These are phyloP conservation scores for Pterois miles DNA, from an alignment of 2,797 vertebrate species.

Conservation along the genomic window DNA sequence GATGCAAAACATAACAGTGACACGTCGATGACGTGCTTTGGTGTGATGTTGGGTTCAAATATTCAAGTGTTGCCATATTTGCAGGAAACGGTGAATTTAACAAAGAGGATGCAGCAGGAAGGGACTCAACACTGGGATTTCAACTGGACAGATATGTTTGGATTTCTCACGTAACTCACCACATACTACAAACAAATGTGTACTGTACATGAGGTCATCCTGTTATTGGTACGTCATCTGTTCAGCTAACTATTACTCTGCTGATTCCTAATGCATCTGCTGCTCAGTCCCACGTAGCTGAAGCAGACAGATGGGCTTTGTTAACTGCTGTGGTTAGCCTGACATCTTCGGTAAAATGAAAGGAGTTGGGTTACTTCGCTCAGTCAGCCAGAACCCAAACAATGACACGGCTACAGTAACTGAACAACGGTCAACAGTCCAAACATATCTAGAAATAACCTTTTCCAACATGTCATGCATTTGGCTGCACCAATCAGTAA, in stretches of 20 bases:
- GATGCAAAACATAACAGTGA: not conserved
- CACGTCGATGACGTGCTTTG: not conserved
- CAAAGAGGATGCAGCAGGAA: not conserved
- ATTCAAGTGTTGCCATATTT: not conserved
- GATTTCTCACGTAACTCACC: not conserved
- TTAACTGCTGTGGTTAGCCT: not conserved
- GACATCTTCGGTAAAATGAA: not conserved
- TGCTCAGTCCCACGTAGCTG: not conserved
- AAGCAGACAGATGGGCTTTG: not conserved
- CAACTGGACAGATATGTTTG: not conserved
- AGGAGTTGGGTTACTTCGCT: not conserved
- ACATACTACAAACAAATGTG: not conserved
- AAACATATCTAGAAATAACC: conserved; percentile 8
- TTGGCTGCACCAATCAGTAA: not conserved
- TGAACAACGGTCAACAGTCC: conserved; percentile 7
- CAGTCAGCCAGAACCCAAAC: conserved; percentile 10
- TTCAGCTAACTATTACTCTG: not conserved
- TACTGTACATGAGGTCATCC: not conserved
- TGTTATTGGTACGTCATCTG: not conserved
- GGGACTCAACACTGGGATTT: not conserved
- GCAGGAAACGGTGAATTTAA: not conserved
- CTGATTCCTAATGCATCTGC: not conserved
- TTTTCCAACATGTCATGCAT: conserved; percentile 4
- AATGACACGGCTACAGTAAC: not conserved
- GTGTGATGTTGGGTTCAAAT: not conserved